Conservation (phyloP, 2,113 vertebrate genomes). For the Chamaea fasciata region DNA sequence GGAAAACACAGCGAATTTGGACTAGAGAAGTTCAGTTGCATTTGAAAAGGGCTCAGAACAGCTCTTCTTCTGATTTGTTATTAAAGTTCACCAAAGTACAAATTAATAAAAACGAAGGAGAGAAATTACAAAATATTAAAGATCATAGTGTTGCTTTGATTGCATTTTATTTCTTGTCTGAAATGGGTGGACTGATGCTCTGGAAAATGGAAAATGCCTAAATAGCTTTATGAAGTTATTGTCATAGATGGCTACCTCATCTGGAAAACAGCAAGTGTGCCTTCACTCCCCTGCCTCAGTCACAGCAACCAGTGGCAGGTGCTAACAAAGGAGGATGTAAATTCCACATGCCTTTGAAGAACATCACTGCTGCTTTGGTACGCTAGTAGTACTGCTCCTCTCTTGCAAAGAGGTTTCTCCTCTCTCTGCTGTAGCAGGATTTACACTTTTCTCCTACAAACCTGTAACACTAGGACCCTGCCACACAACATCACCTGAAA, state of each 20-base stretch:
- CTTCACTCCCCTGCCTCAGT: not conserved
- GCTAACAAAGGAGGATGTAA: not conserved
- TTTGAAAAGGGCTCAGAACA: not conserved
- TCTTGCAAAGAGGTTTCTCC: not conserved
- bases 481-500: not conserved
- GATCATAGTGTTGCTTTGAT: not conserved
- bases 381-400: not conserved
- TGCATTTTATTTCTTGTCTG: not conserved
- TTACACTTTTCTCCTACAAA: not conserved
- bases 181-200: not conserved
- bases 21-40: not conserved
- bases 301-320: not conserved
- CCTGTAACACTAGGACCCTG: not conserved
- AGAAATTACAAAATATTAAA: not conserved
- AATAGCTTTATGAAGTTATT: not conserved
- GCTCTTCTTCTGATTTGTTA: not conserved
- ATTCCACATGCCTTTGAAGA: not conserved
- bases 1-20: not conserved
- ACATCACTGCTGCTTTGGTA: not conserved
- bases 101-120: not conserved
- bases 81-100: not conserved
- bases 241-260: not conserved
- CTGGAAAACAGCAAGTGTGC: not conserved
- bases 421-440: not conserved
- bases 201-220: not conserved